Percentiles rank a stretch among this genome's conserved stretches.
These are phyloP conservation scores for Chymomyza caudatula DNA, from an alignment of 2,888 invertebrate genomes.

Conservation along the genomic window DNA sequence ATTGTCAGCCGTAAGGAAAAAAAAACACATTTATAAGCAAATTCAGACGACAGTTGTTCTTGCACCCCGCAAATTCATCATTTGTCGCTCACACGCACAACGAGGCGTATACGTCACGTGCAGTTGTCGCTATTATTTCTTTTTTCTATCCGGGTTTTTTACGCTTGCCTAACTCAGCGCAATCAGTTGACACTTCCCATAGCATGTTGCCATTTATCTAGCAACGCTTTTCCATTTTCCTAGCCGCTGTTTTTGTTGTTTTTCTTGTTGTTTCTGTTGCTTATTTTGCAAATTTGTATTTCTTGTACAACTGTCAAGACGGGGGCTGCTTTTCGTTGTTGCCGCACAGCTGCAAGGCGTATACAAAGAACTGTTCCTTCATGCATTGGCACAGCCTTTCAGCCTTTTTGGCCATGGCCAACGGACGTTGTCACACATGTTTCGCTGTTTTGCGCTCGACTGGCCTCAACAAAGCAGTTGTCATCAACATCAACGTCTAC, in stretches of 20 bases:
- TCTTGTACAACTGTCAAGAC: conserved; percentile 67
- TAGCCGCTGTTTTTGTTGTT: conserved; percentile 20
- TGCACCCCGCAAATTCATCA: conserved; percentile 38
- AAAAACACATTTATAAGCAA: neutral
- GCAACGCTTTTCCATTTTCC: conserved; percentile 17
- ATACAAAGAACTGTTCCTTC: conserved; percentile 36
- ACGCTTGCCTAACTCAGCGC: conserved; percentile 69
- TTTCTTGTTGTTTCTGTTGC: conserved; percentile 42
- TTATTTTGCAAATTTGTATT: conserved; percentile 71
- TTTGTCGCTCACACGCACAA: conserved; percentile 63
- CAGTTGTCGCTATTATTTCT: conserved; percentile 24
- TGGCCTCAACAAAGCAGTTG: conserved; percentile 18
- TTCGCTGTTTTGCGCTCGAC: conserved; percentile 43
- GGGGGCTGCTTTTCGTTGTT: conserved; percentile 34
- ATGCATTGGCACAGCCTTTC: conserved; percentile 19
- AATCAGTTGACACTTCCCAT: conserved; percentile 71
- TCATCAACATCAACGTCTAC: conserved; percentile 19
- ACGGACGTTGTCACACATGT: conserved; percentile 46
- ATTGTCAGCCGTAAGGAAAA: conserved; percentile 42
- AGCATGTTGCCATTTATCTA: conserved; percentile 70
- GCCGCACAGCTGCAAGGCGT: conserved; percentile 18
- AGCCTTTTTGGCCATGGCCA: conserved; percentile 15
- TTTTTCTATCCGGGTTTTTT: conserved; percentile 32
- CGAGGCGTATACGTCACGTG: conserved; percentile 69
- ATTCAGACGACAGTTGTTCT: neutral